Conservation (phyloP, 2,113 vertebrate genomes). For the Oncorhynchus clarkii region DNA sequence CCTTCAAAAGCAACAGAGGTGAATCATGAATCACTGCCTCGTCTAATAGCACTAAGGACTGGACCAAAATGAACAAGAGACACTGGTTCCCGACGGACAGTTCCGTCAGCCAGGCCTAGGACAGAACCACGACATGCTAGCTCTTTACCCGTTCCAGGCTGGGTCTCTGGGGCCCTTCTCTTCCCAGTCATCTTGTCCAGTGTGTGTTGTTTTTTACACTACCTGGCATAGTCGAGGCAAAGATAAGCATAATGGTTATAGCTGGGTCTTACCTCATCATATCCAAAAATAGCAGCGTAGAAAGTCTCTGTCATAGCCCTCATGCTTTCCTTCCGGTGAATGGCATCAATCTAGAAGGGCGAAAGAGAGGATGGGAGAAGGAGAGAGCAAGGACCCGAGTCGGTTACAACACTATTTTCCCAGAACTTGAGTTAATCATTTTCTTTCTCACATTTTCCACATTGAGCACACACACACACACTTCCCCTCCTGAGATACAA, state of each 20-base stretch:
- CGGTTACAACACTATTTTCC: slow-evolving; percentile 14
- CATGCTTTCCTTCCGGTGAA: slow-evolving; percentile 83
- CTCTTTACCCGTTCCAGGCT: too few species aligned
- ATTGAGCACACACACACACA: background rate
- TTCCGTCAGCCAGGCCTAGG: background rate
- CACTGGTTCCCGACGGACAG: too few species aligned
- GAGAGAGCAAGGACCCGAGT: background rate
- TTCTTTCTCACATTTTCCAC: slow-evolving; percentile 9
- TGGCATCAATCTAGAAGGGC: slow-evolving; percentile 81
- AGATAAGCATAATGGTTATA: background rate
- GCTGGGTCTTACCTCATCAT: slow-evolving; percentile 85
- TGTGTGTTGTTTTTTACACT: background rate
- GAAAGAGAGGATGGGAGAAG: background rate
- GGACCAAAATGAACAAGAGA: too few species aligned
- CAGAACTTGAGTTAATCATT: background rate
- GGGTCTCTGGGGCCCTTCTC: background rate
- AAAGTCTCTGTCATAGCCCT: slow-evolving; percentile 90
- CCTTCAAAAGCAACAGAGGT: slow-evolving; percentile 64
- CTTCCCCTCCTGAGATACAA: too few species aligned
- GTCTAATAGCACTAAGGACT: too few species aligned
- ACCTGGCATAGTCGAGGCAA: background rate
- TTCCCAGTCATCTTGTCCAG: background rate
- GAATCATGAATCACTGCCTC: background rate
- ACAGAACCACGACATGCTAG: background rate
- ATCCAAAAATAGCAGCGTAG: slow-evolving; percentile 94